These are phyloP conservation scores for fruit fly (Drosophila melanogaster) DNA, from an alignment of 1,140 invertebrate genomes.

Conservation along the genomic window Release_6_plus_ISO1_MT NT_033777.3:773501-774000, in stretches of 20 bases:
- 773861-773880: background rate
- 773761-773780: conserved; percentile 1
- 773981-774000: too few species aligned
- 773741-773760: background rate
- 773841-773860: background rate
- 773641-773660: too few species aligned
- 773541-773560: too few species aligned
- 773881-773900: too few species aligned
- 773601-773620: too few species aligned
- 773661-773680: background rate
- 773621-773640: too few species aligned
- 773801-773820: background rate
- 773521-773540: too few species aligned
- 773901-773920: background rate
- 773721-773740: background rate
- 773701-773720: background rate
- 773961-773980: background rate
- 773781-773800: background rate
- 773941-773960: background rate
- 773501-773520: too few species aligned
- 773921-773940: background rate
- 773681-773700: background rate
- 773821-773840: background rate
- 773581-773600: too few species aligned
- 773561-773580: too few species aligned